A percentile compares a stretch with the other conserved stretches of the same genome.
These are phyloP conservation scores for Falco concolor DNA, from an alignment of 2,797 vertebrate species.

Conservation along the genomic window DNA sequence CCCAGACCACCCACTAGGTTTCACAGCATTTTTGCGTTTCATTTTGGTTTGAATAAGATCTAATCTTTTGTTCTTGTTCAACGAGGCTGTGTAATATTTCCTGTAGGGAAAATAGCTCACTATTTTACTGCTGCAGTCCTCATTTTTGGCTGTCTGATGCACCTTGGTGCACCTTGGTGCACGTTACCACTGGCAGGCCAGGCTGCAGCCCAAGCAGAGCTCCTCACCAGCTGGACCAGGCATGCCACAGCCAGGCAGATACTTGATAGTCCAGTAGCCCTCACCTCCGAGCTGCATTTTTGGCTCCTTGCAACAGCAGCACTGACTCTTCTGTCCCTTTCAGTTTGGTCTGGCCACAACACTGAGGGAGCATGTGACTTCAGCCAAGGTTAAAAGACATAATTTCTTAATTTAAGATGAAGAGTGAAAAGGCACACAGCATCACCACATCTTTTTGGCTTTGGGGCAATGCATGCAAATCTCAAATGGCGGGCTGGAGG, in stretches of 20 bases:
- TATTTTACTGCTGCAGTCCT: not conserved
- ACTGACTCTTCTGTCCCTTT: not conserved
- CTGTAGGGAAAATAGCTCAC: not conserved
- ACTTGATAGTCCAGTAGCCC: not conserved
- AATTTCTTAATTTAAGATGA: not conserved
- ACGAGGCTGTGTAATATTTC: not conserved
- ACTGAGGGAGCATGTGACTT: rapidly evolving
- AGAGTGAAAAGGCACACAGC: not conserved
- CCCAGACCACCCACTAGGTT: not conserved
- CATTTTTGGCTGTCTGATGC: not conserved
- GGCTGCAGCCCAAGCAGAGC: not conserved
- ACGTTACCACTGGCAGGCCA: rapidly evolving
- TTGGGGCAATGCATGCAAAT: too few relatives aligned
- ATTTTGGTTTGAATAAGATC: not conserved
- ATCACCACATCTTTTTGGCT: not conserved
- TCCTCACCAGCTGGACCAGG: not conserved
- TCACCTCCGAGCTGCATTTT: not conserved
- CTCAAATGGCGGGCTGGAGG: not conserved
- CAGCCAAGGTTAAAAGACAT: not conserved
- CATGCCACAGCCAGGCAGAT: not conserved
- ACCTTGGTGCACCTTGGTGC: not conserved
- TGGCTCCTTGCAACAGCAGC: not conserved
- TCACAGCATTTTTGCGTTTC: not conserved
- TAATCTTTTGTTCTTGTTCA: not conserved
- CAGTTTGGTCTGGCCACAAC: not conserved